phyloP scores from a whole-genome alignment of 2,113 vertebrate genomes.

The Semicossyphus pulcher region DNA sequence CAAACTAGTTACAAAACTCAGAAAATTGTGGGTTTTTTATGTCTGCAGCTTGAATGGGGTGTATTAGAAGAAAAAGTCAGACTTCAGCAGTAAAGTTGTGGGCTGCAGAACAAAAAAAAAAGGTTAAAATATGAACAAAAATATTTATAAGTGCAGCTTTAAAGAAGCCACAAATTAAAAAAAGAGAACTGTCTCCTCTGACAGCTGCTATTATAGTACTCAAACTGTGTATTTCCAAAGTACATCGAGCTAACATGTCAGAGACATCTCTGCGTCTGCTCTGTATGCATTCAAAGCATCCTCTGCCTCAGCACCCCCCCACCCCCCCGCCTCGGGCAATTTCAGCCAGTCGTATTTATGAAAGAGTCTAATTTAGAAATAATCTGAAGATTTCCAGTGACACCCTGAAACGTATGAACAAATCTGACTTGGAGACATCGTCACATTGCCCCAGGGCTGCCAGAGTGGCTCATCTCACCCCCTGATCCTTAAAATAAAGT shows the following conservation, averaged over 20 bases:
- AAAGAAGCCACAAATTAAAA: too few species aligned
- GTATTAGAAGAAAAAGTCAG: too few species aligned
- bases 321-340: conserved; percentile 31
- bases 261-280: neutral
- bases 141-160: too few species aligned
- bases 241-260: neutral
- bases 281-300: neutral
- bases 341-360: conserved; percentile 9
- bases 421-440: conserved; percentile 32
- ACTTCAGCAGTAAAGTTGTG: too few species aligned
- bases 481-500: conserved; percentile 15
- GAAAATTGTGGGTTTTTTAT: too few species aligned
- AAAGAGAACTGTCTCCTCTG: too few species aligned
- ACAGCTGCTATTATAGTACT: too few species aligned
- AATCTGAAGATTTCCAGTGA: conserved; percentile 20
- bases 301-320: conserved; percentile 31
- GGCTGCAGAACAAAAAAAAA: too few species aligned
- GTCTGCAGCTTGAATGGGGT: too few species aligned
- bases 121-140: too few species aligned
- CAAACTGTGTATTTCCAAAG: neutral
- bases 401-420: conserved; percentile 11
- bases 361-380: conserved; percentile 45
- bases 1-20: too few species aligned
- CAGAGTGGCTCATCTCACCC: conserved; percentile 23
- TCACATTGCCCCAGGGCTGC: conserved; percentile 36